These are phyloP conservation scores for Anabacerthia variegaticeps DNA, from an alignment of 2,797 vertebrate genomes.

Conservation along the genomic window DNA sequence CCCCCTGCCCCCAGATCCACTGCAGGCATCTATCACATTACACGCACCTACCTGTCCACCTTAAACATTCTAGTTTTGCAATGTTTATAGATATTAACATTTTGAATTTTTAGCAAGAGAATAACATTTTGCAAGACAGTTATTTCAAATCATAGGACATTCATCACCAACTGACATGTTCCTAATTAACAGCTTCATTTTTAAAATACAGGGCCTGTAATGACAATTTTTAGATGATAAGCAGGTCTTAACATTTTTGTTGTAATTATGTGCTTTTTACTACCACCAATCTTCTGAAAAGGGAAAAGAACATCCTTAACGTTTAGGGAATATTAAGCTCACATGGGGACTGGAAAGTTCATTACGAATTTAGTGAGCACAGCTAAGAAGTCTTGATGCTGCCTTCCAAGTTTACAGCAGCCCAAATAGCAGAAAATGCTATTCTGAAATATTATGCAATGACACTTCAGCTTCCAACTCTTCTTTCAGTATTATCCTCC, in stretches of 20 bases:
- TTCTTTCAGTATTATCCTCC: neutral
- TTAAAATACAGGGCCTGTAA: neutral
- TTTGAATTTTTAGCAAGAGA: neutral
- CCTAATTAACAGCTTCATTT: neutral
- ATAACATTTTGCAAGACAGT: neutral
- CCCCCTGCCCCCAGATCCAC: neutral
- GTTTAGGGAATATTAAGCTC: neutral
- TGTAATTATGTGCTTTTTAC: neutral
- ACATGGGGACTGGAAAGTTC: neutral
- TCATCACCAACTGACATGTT: neutral
- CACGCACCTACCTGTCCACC: neutral
- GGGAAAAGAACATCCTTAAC: neutral
- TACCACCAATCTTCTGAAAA: neutral
- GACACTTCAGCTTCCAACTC: neutral
- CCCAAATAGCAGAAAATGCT: neutral
- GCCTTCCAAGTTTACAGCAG: neutral
- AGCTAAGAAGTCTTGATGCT: neutral
- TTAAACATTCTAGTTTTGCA: neutral
- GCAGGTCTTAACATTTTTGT: neutral
- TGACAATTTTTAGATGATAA: neutral
- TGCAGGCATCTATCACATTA: neutral
- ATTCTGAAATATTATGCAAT: neutral
- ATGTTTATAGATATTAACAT: neutral
- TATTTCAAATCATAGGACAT: neutral
- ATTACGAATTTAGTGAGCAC: neutral